Evolutionary conservation across 30 jellyfish, hydroid and myxozoan species (phyloP), one percentile per base, ranked within the genome.

Genomic region (Phacellophora camtschatica): DNA sequence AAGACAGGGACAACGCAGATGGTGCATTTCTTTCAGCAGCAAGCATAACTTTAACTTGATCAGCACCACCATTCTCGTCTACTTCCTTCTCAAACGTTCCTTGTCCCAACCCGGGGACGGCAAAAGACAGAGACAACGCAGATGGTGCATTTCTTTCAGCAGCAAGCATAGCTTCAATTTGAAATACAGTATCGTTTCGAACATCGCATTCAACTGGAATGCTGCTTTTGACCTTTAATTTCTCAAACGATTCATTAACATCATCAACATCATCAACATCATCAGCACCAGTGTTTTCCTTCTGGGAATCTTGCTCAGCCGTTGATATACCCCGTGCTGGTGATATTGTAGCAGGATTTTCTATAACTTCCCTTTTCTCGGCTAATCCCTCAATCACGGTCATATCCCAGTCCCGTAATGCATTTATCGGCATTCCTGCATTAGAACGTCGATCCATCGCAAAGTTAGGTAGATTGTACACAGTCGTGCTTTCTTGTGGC

Each of bases 331-430:
- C 65, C 7, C 56, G 66, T 28, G 34, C 86, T 9, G 31, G 39
- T 19, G 58, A 36, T 27, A 59, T 49, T 15, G 33, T 53, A 2
- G 63, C 10, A 10, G 74, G 75, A 6, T 51, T 74, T 18, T 31
- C 5, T 50, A 8, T 41, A 12, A 11, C 16, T 9, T 29, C 59
- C 15, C 59, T 4, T 3, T 53, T n/a, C 8, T 33, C 28, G 37
- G 42, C 48, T 50, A 15, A 25, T 4, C 59, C 31, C 35, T 51
- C 86, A 23, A 73, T 73, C 46, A 11, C 61, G 27, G 86, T 73
- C 27, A 73, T 32, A 49, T 73, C 86, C 74, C 74, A 73, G 58
- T 51, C 53, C 30, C 39, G 41, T 41, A 73, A 41, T 11, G 29
- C 50, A n/a, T 51, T 55, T 16, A 29, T 28, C 13, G 28, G 18